Evolutionary conservation across 1,140 invertebrate genomes (phyloP).

Genomic region (Cherax quadricarinatus): DNA sequence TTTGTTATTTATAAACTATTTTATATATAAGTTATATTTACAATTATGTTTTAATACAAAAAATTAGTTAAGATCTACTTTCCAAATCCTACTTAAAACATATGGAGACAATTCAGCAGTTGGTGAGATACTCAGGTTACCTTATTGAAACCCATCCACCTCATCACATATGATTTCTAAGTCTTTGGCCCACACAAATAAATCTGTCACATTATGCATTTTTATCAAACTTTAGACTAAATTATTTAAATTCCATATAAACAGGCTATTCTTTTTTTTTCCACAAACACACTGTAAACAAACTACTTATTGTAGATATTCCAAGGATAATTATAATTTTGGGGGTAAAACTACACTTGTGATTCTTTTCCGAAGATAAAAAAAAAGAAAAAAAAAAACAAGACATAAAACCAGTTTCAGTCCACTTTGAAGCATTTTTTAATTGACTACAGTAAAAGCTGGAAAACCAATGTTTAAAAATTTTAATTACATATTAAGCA

Average conservation of each 20-base stretch:
- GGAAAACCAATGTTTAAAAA: neutral
- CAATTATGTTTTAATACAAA: slow-evolving; percentile 16
- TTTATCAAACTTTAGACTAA: neutral
- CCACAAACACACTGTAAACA: neutral
- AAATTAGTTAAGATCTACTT: neutral
- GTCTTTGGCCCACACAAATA: neutral
- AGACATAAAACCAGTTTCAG: neutral
- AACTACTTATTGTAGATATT: neutral
- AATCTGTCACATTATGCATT: neutral
- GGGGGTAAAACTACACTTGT: neutral
- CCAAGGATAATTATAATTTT: neutral
- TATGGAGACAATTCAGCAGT: neutral
- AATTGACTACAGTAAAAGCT: neutral
- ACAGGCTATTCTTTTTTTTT: neutral
- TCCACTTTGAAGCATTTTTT: neutral
- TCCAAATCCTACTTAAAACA: slow-evolving; percentile 16
- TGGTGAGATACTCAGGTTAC: neutral
- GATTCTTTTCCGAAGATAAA: neutral
- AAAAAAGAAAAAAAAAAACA: neutral
- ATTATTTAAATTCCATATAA: neutral
- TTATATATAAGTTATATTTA: slow-evolving; percentile 27
- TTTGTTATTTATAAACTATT: slow-evolving; percentile 47
- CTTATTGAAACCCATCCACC: neutral
- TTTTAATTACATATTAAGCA: neutral
- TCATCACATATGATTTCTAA: neutral